Evolutionary conservation across 1,140 invertebrate species (phyloP).

Genomic region (Penaeus chinensis): DNA sequence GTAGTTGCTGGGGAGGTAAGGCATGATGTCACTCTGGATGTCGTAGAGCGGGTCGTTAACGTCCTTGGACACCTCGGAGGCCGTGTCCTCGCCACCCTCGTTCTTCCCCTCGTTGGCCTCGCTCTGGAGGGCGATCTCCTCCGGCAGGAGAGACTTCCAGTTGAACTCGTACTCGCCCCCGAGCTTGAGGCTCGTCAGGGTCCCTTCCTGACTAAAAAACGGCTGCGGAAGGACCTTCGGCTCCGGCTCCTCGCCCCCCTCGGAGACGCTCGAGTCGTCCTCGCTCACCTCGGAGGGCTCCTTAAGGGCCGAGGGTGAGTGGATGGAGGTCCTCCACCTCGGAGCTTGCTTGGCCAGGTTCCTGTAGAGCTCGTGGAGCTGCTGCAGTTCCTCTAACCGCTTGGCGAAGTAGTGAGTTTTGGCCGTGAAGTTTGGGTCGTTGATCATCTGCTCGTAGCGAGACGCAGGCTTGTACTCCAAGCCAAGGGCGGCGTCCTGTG

Average conservation of each 20-base stretch:
- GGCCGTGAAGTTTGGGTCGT: conserved; percentile 62
- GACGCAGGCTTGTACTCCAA: conserved; percentile 40
- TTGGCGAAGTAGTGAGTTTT: conserved; percentile 63
- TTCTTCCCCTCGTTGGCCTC: conserved; percentile 69
- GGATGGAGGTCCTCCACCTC: conserved; percentile 48
- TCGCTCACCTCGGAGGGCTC: conserved; percentile 29
- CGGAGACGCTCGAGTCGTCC: conserved; percentile 31
- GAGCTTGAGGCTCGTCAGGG: conserved; percentile 53
- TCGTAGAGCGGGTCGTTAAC: conserved; percentile 62
- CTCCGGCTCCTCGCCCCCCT: conserved; percentile 18
- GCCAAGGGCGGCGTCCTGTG: background rate
- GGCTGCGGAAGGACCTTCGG: conserved; percentile 50
- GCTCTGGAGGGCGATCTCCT: conserved; percentile 59
- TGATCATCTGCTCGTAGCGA: conserved; percentile 63
- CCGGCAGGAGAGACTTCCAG: conserved; percentile 62
- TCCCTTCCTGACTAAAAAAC: conserved; percentile 51
- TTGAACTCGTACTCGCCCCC: conserved; percentile 58
- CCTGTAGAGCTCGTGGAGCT: conserved; percentile 62
- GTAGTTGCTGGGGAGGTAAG: conserved; percentile 64
- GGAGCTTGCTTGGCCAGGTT: conserved; percentile 63
- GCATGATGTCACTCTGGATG: conserved; percentile 65
- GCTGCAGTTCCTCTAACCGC: conserved; percentile 59
- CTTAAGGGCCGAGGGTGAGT: conserved; percentile 47
- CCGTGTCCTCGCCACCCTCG: conserved; percentile 80
- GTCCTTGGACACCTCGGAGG: conserved; percentile 62